A percentile compares a stretch with the other conserved stretches of the same genome.
Evolutionary conservation across 2,888 invertebrate species (phyloP).

Genomic region (Ophraella communa): DNA sequence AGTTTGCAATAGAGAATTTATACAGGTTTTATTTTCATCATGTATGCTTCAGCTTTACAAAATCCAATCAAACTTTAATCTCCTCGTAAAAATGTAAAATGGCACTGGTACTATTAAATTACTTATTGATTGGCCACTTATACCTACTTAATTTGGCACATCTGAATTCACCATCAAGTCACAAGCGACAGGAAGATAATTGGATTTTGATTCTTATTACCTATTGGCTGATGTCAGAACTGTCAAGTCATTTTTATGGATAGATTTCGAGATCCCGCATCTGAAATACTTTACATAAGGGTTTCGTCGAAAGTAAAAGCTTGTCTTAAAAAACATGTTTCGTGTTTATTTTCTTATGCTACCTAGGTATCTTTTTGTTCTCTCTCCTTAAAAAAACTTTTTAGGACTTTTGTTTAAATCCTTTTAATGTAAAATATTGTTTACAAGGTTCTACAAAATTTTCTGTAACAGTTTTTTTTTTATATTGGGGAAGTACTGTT

Average conservation of each 20-base stretch:
- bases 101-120: slow-evolving; percentile 31
- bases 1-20: not conserved
- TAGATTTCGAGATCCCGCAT: not conserved
- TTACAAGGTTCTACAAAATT: no score
- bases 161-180: slow-evolving; percentile 20
- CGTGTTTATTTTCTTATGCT: no score
- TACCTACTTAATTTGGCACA: slow-evolving; percentile 28
- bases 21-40: not conserved
- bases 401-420: no score
- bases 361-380: no score
- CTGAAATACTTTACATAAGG: not conserved
- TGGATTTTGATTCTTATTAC: slow-evolving; percentile 21
- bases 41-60: not conserved
- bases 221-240: slow-evolving; percentile 3
- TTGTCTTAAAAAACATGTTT: no score
- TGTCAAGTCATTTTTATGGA: slow-evolving; percentile 12
- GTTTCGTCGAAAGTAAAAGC: not conserved
- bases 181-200: slow-evolving; percentile 20
- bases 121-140: slow-evolving; percentile 36
- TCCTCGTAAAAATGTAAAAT: not conserved
- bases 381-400: no score
- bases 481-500: no score
- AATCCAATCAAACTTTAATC: not conserved
- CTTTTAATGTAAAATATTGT: no score
- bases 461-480: no score